Base-by-base conservation (phyloP, 2,113 vertebrate species). In the Neogobius melanostomus region DNA sequence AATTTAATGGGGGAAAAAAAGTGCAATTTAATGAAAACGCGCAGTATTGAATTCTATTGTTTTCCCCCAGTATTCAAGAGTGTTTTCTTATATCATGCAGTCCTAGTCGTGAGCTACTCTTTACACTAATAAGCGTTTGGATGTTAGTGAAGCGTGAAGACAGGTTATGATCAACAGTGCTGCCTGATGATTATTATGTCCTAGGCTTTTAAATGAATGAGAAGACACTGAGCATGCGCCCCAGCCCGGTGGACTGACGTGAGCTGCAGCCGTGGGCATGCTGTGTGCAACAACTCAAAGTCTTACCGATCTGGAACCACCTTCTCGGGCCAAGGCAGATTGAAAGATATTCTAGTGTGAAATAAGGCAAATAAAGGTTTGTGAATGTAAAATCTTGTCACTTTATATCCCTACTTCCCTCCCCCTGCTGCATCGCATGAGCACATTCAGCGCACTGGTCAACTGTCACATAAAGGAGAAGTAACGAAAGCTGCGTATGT, bases 241-340 rank as follows among this genome's bases (percentile, higher is more conserved):
- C 69, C 52, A 59, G 14, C 28, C 77, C 82, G 8, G 15, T 45
- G 42, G 60, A 52, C 66, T 10, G 68, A 71, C 64, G 80, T 2
- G 1, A 66, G 60, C 76, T 75, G 63, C 69, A 85, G 79, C 81
- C 69, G 80, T 64, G 82, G 77, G 53, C 91, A 91, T 89, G 91
- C 90, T 87, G 81, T 75, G 82, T 80, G 68, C 77, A 16, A 87
- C 71, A 80, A 70, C 79, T 80, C n/a, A 48, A 89, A 84, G 72
- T 94, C 98, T 99, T 99, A 99, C 97, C 97, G 94, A 95, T 96
- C 95, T 80, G 95, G 92, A 91, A 94, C 90, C 92, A 92, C 92
- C 95, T 95, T 97, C 91, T 99, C 98, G 93, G 97, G 96, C 97
- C 97, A 99, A 87, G 97, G 94, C 90, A 99, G 94, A 97, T 91